phyloP scores from a whole-genome alignment of 2,888 invertebrate species.

The Schrankia costaestrigalis region DNA sequence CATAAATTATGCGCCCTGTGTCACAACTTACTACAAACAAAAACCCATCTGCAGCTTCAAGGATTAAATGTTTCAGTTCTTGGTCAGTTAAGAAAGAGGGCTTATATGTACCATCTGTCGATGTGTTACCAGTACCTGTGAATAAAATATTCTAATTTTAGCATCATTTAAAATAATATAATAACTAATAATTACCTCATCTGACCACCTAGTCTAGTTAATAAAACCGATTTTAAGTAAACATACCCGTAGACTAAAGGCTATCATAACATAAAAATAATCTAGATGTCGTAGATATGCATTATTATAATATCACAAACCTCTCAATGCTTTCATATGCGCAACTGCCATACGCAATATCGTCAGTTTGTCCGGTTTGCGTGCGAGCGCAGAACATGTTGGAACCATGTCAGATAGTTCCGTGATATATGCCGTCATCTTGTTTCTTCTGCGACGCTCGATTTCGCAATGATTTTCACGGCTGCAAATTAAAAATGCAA shows the following conservation, averaged over 20 bases:
- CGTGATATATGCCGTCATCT: slow-evolving; percentile 99
- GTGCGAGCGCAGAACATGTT: slow-evolving; percentile 97
- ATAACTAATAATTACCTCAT: too few relatives aligned
- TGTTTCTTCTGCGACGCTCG: slow-evolving; percentile 97
- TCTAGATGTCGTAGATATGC: too few relatives aligned
- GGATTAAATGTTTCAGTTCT: slow-evolving; percentile 98
- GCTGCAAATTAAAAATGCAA: slow-evolving; percentile 58
- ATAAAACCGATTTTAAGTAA: too few relatives aligned
- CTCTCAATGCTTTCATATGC: slow-evolving; percentile 98
- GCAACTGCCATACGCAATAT: slow-evolving; percentile 99
- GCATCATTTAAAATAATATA: too few relatives aligned
- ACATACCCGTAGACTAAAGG: too few relatives aligned
- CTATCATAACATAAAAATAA: too few relatives aligned
- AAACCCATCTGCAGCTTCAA: slow-evolving; percentile 99
- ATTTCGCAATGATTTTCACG: slow-evolving; percentile 99
- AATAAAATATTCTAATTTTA: slow-evolving; percentile 15
- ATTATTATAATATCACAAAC: too few relatives aligned
- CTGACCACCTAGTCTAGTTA: too few relatives aligned
- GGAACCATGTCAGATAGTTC: slow-evolving; percentile 99
- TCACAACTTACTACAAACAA: slow-evolving; percentile 97
- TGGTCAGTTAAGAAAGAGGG: slow-evolving; percentile 99
- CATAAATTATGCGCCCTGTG: slow-evolving; percentile 97
- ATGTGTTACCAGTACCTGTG: slow-evolving; percentile 97
- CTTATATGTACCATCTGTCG: slow-evolving; percentile 97
- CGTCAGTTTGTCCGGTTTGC: slow-evolving; percentile 99